phyloP scores from a whole-genome alignment of 2,888 invertebrate genomes.

The Alentia gelatinosa region DNA sequence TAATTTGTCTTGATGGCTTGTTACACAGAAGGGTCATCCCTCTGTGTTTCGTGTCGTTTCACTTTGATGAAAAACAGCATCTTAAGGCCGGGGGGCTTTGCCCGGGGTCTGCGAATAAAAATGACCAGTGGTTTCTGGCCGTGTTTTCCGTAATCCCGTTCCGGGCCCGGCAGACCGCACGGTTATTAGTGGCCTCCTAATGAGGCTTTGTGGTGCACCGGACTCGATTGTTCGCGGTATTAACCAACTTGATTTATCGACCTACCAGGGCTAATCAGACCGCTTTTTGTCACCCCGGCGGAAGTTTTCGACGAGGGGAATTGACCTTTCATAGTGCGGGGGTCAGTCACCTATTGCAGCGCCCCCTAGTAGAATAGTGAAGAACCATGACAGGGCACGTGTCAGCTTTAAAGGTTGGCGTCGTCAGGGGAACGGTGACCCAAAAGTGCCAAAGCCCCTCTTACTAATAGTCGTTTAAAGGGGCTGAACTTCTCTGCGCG shows the following conservation, averaged over 20 bases:
- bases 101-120: neutral
- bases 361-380: neutral
- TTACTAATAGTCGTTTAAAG: neutral
- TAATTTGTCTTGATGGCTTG: conserved; percentile 1
- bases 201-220: conserved; percentile 31
- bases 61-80: conserved; percentile 7
- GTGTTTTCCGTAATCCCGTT: conserved; percentile 14
- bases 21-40: neutral
- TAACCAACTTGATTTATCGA: conserved; percentile 43
- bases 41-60: neutral
- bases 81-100: neutral
- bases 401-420: neutral
- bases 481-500: neutral
- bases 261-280: conserved; percentile 7
- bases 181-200: conserved; percentile 44
- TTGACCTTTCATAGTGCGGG: neutral
- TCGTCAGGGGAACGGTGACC: neutral
- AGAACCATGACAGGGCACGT: neutral
- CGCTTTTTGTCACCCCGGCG: neutral
- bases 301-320: conserved; percentile 5
- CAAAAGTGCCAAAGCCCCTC: neutral
- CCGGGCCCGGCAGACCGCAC: neutral
- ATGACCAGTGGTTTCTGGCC: neutral
- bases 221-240: conserved; percentile 30
- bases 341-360: neutral